A percentile compares a stretch with the other conserved stretches of the same genome.
Evolutionary conservation across 2,888 invertebrate species (phyloP).

Genomic region (Drosophila limbata): DNA sequence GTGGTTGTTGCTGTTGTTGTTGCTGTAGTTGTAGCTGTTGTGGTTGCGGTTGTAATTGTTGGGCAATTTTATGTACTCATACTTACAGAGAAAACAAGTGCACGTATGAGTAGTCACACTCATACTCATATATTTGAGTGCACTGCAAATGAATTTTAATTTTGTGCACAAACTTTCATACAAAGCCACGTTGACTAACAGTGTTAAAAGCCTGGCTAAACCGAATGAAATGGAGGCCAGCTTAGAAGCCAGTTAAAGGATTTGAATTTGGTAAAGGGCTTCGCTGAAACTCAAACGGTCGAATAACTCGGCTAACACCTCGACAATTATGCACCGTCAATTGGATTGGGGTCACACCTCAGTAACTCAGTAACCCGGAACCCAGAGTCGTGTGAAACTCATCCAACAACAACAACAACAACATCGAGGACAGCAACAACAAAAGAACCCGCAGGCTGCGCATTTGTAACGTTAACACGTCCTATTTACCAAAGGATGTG

Average conservation of each 20-base stretch:
- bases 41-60: conserved; percentile 18
- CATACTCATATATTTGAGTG: conserved; percentile 53
- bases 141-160: conserved; percentile 75
- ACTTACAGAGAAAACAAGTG: not conserved
- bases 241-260: conserved; percentile 11
- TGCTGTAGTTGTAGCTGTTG: conserved; percentile 23
- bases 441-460: conserved; percentile 17
- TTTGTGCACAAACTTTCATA: conserved; percentile 68
- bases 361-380: conserved; percentile 1
- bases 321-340: conserved; percentile 56
- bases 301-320: conserved; percentile 43
- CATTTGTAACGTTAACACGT: conserved; percentile 14
- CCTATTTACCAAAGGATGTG: not conserved
- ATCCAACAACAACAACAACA: conserved; percentile 16
- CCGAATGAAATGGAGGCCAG: conserved; percentile 13
- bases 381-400: conserved; percentile 36
- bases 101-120: conserved; percentile 13
- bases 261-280: conserved; percentile 1
- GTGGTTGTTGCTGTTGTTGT: conserved; percentile 14
- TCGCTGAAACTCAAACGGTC: conserved; percentile 16
- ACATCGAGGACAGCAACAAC: not conserved
- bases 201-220: conserved; percentile 28
- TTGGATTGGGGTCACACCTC: conserved; percentile 58
- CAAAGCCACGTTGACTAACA: conserved; percentile 43
- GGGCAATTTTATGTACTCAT: conserved; percentile 51